A percentile compares a stretch with the other conserved stretches of the same genome.
Evolutionary conservation across 2,797 vertebrate species (phyloP).

Genomic region (Cercopithecus hamlyni): DNA sequence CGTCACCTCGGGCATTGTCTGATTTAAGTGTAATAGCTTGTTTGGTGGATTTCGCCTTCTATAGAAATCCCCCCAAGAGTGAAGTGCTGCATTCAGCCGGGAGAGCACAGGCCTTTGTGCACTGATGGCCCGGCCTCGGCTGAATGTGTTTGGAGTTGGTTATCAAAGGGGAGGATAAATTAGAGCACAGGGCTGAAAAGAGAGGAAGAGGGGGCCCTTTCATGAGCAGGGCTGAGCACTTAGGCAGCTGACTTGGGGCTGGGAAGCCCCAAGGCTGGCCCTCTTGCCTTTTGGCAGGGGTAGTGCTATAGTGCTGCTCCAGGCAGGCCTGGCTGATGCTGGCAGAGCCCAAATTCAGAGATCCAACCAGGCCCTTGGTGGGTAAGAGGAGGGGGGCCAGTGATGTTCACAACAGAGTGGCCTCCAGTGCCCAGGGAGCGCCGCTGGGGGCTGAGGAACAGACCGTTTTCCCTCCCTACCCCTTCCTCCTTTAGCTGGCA

Average conservation of each 20-base stretch:
- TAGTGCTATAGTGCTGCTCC: neutral
- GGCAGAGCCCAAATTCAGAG: neutral
- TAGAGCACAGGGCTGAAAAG: constrained; percentile 64
- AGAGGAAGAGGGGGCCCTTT: constrained; percentile 70
- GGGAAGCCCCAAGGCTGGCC: neutral
- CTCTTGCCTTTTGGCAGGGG: constrained; percentile 51
- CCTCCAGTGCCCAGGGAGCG: neutral
- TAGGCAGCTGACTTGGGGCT: constrained; percentile 51
- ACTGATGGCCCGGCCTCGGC: constrained; percentile 45
- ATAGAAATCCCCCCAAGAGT: constrained; percentile 31
- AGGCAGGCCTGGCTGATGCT: neutral
- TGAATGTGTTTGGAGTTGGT: constrained; percentile 73
- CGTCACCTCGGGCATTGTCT: constrained; percentile 74
- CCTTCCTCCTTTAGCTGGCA: neutral
- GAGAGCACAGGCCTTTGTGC: constrained; percentile 63
- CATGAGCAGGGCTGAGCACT: constrained; percentile 63
- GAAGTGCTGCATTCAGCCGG: constrained; percentile 50
- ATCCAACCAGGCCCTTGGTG: neutral
- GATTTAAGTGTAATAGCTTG: constrained; percentile 78
- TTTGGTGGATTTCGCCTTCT: constrained; percentile 78
- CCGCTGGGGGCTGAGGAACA: neutral
- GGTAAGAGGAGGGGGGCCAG: neutral
- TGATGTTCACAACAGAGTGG: neutral
- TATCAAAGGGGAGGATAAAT: constrained; percentile 80
- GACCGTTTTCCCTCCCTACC: neutral